phyloP scores from a whole-genome alignment of 2,113 vertebrate species.

The Nothocercus julius region DNA sequence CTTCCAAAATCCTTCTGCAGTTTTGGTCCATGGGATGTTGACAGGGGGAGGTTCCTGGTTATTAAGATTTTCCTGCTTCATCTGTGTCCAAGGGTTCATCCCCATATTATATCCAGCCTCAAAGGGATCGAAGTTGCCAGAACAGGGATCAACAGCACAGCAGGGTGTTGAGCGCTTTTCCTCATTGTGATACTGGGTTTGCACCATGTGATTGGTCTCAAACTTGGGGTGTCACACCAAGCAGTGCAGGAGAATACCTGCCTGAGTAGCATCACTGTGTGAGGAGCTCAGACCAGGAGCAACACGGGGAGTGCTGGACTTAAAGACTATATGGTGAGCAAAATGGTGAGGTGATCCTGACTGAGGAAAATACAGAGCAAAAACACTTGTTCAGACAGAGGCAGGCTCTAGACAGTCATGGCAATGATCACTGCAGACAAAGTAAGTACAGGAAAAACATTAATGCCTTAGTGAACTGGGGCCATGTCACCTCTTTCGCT shows the following conservation, averaged over 20 bases:
- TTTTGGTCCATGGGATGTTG: not conserved
- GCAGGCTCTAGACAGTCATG: not conserved
- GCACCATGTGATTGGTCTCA: not conserved
- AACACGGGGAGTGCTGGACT: not conserved
- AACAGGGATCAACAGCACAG: not conserved
- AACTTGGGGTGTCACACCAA: not conserved
- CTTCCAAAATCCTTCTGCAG: not conserved
- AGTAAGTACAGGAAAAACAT: not conserved
- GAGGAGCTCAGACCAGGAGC: not conserved
- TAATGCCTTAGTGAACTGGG: not conserved
- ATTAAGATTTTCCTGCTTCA: not conserved
- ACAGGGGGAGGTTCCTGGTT: not conserved
- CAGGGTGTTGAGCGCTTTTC: not conserved
- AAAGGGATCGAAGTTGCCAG: not conserved
- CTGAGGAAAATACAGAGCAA: not conserved
- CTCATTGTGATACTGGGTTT: not conserved
- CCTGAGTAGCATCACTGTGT: not conserved
- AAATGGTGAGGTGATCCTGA: not conserved
- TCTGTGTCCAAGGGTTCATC: not conserved
- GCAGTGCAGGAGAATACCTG: fast-evolving
- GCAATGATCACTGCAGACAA: not conserved
- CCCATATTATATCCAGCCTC: no score
- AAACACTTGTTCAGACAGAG: not conserved
- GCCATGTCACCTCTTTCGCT: not conserved
- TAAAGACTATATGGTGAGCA: not conserved